Conservation (phyloP, 2,888 invertebrate genomes). For the Thereva unica region DNA sequence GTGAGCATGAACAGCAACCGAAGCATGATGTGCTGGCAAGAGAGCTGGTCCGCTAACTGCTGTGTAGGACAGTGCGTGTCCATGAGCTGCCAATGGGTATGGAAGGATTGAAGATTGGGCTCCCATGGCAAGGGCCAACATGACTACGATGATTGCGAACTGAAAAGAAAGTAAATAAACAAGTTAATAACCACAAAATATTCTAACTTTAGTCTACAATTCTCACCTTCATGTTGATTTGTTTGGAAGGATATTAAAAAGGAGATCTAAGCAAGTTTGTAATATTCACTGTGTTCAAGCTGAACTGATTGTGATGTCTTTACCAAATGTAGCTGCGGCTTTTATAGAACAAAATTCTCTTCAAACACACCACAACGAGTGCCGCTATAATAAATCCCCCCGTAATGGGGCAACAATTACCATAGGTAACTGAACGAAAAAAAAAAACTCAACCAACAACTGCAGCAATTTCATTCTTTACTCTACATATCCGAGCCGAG, state of each 20-base stretch:
- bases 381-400: too few species aligned
- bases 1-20: conserved; percentile 44
- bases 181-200: conserved; percentile 5
- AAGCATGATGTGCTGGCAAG: conserved; percentile 39
- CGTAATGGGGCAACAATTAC: too few species aligned
- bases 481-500: background rate
- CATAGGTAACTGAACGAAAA: too few species aligned
- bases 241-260: conserved; percentile 4
- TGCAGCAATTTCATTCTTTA: background rate
- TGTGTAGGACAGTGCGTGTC: conserved; percentile 49
- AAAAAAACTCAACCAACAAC: too few species aligned
- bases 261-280: background rate
- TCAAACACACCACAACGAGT: too few species aligned
- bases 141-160: conserved; percentile 54
- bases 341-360: conserved; percentile 13
- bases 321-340: background rate
- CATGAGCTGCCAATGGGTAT: conserved; percentile 42
- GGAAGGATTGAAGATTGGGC: conserved; percentile 54
- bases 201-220: conserved; percentile 4
- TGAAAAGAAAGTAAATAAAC: conserved; percentile 40
- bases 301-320: conserved; percentile 22
- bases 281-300: background rate
- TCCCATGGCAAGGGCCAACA: conserved; percentile 54
- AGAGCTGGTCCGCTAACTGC: conserved; percentile 47
- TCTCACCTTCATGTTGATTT: conserved; percentile 44